Evolutionary conservation across 53 echinoderm and acorn worm genomes (phyloP).

Genomic region (Henricia sp.): DNA sequence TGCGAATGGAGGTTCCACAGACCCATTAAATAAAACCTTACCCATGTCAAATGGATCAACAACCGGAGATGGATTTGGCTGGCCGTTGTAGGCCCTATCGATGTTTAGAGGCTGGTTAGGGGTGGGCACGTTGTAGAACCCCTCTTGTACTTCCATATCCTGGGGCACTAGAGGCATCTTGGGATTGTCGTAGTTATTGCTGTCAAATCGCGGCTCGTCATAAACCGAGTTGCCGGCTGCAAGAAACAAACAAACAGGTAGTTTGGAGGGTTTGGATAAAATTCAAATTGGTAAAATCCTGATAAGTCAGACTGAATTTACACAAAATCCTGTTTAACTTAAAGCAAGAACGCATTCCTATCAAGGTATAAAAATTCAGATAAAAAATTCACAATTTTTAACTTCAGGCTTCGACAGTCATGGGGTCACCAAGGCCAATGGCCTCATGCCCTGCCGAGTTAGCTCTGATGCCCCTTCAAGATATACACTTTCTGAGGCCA

Average conservation of each 20-base stretch:
- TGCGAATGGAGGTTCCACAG: too few relatives aligned
- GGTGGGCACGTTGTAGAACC: constrained; percentile 62
- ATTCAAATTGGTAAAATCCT: too few relatives aligned
- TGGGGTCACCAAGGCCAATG: too few relatives aligned
- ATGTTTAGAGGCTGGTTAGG: constrained; percentile 61
- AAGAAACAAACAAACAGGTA: not conserved
- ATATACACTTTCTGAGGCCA: too few relatives aligned
- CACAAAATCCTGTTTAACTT: too few relatives aligned
- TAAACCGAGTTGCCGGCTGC: constrained; percentile 73
- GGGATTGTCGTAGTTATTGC: constrained; percentile 83
- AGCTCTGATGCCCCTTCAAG: too few relatives aligned
- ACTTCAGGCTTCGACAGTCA: too few relatives aligned
- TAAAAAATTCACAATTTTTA: too few relatives aligned
- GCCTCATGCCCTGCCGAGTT: too few relatives aligned
- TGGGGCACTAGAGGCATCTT: constrained; percentile 44
- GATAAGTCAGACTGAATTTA: too few relatives aligned
- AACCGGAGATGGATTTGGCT: constrained; percentile 4
- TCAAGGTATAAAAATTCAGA: too few relatives aligned
- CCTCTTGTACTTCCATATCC: constrained; percentile 34
- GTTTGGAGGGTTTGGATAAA: not conserved
- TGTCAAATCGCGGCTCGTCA: constrained; percentile 69
- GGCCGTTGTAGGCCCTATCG: constrained; percentile 52
- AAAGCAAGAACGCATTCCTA: too few relatives aligned
- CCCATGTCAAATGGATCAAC: constrained; percentile 97
- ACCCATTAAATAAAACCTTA: constrained; percentile 33